Evolutionary conservation across 2,797 vertebrate genomes (phyloP).

Genomic region (Chiropotes sagulatus): DNA sequence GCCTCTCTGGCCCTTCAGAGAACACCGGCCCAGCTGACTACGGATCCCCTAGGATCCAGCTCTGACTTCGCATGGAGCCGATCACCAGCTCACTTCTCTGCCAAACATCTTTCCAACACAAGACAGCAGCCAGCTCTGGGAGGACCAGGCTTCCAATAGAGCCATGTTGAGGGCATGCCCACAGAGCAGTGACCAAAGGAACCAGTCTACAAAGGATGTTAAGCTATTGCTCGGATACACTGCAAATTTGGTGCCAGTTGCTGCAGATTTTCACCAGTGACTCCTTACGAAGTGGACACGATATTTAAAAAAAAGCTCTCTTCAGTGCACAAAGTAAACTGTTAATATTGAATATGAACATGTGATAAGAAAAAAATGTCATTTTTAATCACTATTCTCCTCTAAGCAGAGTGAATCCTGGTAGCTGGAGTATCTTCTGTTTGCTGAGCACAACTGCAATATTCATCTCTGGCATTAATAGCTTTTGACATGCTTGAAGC

Average conservation of each 20-base stretch:
- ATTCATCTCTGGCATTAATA: neutral
- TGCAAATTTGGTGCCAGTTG: neutral
- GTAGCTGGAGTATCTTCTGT: constrained; percentile 17
- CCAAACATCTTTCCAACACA: neutral
- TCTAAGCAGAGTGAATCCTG: neutral
- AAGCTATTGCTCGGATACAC: neutral
- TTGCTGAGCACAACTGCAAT: constrained; percentile 22
- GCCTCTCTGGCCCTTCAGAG: neutral
- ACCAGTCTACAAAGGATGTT: neutral
- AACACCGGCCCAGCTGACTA: neutral
- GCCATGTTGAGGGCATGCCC: neutral
- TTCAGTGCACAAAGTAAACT: neutral
- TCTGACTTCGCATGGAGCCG: neutral
- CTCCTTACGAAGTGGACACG: neutral
- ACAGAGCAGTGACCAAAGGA: neutral
- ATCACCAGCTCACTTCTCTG: neutral
- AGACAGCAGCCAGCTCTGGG: neutral
- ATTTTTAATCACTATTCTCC: neutral
- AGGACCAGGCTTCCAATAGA: neutral
- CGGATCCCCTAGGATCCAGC: neutral
- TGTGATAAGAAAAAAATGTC: neutral
- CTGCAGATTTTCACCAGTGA: neutral
- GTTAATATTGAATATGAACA: constrained; percentile 21
- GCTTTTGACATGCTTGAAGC: neutral
- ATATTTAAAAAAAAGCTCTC: neutral